These are phyloP conservation scores for Balaeniceps rex DNA, from an alignment of 2,113 vertebrate species.

Conservation along the genomic window DNA sequence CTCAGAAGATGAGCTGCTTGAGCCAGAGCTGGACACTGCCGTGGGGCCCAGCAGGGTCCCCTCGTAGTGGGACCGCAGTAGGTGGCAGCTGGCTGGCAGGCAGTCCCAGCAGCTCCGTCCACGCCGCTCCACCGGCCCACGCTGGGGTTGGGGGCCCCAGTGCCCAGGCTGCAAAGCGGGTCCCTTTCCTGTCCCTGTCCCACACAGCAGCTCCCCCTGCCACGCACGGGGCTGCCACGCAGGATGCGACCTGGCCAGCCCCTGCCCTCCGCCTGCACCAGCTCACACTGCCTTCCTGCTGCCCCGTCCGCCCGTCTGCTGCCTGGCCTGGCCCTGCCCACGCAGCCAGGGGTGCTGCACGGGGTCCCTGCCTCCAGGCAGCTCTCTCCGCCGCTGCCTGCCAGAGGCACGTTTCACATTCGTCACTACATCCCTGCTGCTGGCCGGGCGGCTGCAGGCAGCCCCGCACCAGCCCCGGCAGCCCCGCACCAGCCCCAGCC, in stretches of 20 bases:
- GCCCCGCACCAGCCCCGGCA: background rate
- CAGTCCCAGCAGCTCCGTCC: background rate
- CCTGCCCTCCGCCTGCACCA: background rate
- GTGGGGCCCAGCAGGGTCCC: background rate
- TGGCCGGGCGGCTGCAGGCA: background rate
- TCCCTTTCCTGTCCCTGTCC: background rate
- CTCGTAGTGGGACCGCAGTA: background rate
- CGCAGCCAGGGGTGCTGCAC: background rate
- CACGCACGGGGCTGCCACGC: fast-evolving
- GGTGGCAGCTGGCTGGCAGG: background rate
- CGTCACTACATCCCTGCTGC: background rate
- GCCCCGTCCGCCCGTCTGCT: background rate
- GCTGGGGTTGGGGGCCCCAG: background rate
- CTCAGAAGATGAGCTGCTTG: slow-evolving; percentile 81
- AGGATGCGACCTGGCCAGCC: background rate
- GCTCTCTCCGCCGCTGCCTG: background rate
- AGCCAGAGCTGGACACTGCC: slow-evolving; percentile 71
- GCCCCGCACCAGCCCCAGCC: background rate
- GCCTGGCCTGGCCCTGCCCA: background rate
- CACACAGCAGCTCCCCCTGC: fast-evolving
- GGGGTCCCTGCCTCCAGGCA: background rate
- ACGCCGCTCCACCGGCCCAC: fast-evolving
- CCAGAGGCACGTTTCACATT: background rate
- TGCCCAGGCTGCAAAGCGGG: background rate
- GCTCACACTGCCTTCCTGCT: background rate